Evolutionary conservation across 2,113 vertebrate genomes (phyloP).

Genomic region (Mormoops blainvillei): DNA sequence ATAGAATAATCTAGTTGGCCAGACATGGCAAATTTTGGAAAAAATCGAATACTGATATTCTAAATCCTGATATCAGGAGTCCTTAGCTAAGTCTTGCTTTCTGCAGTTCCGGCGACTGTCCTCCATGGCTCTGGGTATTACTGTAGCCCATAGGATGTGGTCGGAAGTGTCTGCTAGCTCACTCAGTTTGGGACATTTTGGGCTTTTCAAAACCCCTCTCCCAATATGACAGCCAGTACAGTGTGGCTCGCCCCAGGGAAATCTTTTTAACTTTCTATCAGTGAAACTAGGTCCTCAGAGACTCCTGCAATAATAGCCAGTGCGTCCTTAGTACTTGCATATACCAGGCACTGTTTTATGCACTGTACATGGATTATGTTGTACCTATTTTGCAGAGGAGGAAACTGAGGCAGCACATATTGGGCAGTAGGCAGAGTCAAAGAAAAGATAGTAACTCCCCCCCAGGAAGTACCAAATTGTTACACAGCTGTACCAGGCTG

Average conservation of each 20-base stretch:
- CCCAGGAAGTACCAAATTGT: background rate
- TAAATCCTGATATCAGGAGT: background rate
- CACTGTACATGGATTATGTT: background rate
- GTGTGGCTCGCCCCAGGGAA: background rate
- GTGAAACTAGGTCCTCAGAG: background rate
- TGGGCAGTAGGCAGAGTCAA: background rate
- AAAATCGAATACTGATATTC: background rate
- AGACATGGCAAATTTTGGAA: background rate
- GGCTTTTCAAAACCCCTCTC: background rate
- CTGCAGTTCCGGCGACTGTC: background rate
- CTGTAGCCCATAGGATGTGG: background rate
- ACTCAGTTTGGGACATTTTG: background rate
- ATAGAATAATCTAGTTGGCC: background rate
- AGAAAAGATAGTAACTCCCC: background rate
- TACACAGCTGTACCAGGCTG: background rate
- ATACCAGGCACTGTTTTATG: background rate
- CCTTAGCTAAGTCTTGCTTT: background rate
- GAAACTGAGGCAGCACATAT: background rate
- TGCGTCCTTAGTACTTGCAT: background rate
- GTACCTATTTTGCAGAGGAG: background rate
- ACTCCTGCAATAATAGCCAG: background rate
- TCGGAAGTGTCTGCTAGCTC: background rate
- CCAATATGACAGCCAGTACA: background rate
- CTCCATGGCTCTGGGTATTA: background rate
- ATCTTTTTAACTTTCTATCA: background rate